Percentiles rank a stretch among this genome's conserved stretches.
Evolutionary conservation across 2,797 vertebrate species (phyloP).

Genomic region (Pyrocephalus nanus): DNA sequence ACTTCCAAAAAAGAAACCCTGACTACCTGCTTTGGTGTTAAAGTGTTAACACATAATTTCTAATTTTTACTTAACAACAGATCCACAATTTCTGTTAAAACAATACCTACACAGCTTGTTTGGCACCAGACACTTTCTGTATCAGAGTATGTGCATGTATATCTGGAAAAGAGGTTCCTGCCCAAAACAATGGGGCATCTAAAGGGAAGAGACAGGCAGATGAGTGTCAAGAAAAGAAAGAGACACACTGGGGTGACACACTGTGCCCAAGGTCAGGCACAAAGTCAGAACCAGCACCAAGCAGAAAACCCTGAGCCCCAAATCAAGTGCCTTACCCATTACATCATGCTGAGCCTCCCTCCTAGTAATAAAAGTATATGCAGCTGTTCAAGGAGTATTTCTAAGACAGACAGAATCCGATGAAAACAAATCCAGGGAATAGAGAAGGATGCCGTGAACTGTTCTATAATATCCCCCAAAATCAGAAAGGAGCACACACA

Average conservation of each 20-base stretch:
- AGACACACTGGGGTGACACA: background rate
- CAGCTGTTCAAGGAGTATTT: background rate
- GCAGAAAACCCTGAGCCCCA: background rate
- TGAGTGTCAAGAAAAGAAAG: background rate
- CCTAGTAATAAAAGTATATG: background rate
- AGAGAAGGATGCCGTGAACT: background rate
- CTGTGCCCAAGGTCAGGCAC: background rate
- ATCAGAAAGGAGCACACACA: background rate
- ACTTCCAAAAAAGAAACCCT: background rate
- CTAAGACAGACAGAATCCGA: background rate
- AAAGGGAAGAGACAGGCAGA: background rate
- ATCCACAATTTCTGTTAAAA: background rate
- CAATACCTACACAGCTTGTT: background rate
- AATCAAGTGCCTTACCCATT: background rate
- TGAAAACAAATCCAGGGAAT: background rate
- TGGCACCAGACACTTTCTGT: background rate
- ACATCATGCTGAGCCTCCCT: background rate
- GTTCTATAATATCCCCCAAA: background rate
- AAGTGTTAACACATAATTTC: background rate
- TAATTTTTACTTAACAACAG: background rate
- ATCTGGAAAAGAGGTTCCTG: background rate
- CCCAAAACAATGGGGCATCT: background rate
- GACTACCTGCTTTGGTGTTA: background rate
- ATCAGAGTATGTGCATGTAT: accelerated
- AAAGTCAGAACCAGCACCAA: background rate